phyloP scores from a whole-genome alignment of 2,113 vertebrate genomes.

The Charadrius vociferus region DNA sequence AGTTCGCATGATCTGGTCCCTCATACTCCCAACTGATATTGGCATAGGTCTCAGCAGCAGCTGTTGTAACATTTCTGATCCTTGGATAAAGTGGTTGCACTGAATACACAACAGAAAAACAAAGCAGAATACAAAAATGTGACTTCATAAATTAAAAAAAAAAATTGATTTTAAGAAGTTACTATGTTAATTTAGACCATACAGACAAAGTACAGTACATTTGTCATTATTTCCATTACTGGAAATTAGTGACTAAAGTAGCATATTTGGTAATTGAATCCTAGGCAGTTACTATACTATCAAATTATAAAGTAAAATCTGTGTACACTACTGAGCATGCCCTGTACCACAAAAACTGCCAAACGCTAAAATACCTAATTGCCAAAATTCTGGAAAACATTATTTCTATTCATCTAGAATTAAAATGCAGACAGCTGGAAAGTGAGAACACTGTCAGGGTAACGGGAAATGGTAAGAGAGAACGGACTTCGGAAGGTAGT shows the following conservation, averaged over 20 bases:
- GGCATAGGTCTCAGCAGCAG: constrained; percentile 83
- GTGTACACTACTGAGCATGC: neutral
- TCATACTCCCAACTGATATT: constrained; percentile 95
- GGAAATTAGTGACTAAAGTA: constrained; percentile 1
- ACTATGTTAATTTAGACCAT: constrained; percentile 5
- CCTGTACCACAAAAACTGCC: neutral
- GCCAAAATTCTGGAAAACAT: neutral
- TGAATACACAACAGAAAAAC: constrained; percentile 84
- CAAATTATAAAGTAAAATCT: neutral
- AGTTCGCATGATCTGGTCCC: constrained; percentile 85
- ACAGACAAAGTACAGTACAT: neutral
- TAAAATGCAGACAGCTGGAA: neutral
- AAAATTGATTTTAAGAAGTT: neutral
- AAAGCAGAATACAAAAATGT: constrained; percentile 74
- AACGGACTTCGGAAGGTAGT: neutral
- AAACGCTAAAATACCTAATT: neutral
- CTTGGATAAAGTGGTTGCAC: constrained; percentile 79
- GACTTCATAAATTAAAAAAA: constrained; percentile 17
- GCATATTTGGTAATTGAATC: neutral
- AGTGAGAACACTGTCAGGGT: neutral
- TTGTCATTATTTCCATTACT: neutral
- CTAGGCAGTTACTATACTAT: neutral
- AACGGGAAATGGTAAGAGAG: neutral
- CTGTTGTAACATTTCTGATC: constrained; percentile 87
- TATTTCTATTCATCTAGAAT: neutral